phyloP scores from a whole-genome alignment of 2,888 invertebrate genomes.

The Empis livida region DNA sequence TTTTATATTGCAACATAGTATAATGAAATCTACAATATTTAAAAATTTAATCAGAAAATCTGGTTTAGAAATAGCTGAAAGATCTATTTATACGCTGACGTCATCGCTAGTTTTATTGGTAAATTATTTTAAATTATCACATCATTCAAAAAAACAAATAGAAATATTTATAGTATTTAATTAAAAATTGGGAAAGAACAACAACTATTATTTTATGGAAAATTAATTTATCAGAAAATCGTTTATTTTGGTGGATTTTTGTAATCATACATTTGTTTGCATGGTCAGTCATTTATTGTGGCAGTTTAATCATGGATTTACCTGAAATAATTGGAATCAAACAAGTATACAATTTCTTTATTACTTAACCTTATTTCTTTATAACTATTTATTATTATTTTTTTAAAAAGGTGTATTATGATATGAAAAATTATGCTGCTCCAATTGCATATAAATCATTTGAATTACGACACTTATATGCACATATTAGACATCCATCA shows the following conservation, averaged over 20 bases:
- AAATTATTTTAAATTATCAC: conserved; percentile 1
- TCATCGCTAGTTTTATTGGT: conserved; percentile 39
- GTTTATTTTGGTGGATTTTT: conserved; percentile 38
- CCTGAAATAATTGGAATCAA: conserved; percentile 47
- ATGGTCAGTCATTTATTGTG: conserved; percentile 47
- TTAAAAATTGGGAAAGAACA: conserved; percentile 40
- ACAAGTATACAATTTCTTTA: conserved; percentile 32
- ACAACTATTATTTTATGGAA: conserved; percentile 42
- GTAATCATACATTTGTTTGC: conserved; percentile 37
- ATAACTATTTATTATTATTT: not conserved
- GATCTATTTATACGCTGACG: conserved; percentile 39
- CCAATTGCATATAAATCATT: conserved; percentile 42
- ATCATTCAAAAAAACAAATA: not conserved
- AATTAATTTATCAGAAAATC: conserved; percentile 36
- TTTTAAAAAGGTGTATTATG: conserved; percentile 39
- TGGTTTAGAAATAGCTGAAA: conserved; percentile 34
- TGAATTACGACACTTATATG: conserved; percentile 39
- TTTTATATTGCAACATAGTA: conserved; percentile 46
- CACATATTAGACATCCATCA: conserved; percentile 50
- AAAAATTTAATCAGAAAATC: conserved; percentile 36
- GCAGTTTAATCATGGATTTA: conserved; percentile 48
- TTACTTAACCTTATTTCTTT: no score
- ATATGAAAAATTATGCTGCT: conserved; percentile 37
- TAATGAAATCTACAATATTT: conserved; percentile 38
- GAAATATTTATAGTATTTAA: conserved; percentile 32